Evolutionary conservation across 1,140 invertebrate genomes (phyloP).

Genomic region (Thaumetopoea pityocampa): DNA sequence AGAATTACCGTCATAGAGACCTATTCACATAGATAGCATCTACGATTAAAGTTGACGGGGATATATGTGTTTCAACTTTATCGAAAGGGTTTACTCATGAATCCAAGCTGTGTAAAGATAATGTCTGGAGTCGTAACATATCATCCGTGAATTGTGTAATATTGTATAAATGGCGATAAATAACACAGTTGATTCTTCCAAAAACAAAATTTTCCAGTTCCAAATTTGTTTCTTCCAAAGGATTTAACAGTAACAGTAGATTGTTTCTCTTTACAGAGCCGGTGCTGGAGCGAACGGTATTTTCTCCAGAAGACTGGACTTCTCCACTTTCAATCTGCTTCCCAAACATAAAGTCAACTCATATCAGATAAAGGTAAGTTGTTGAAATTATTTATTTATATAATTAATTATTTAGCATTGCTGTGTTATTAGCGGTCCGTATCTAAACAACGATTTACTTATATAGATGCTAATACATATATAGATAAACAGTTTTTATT

Average conservation of each 20-base stretch:
- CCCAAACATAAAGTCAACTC: constrained; percentile 97
- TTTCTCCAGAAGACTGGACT: constrained; percentile 92
- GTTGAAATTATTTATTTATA: background rate
- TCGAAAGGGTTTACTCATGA: constrained; percentile 10
- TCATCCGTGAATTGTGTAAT: constrained; percentile 10
- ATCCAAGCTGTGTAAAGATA: constrained; percentile 9
- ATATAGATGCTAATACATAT: too few relatives aligned
- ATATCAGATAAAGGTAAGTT: constrained; percentile 97
- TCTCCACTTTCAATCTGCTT: constrained; percentile 95
- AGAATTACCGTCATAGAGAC: too few relatives aligned
- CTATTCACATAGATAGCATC: too few relatives aligned
- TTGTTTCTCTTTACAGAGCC: constrained; percentile 79
- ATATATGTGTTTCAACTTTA: too few relatives aligned
- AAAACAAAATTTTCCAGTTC: too few relatives aligned
- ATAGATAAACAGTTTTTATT: too few relatives aligned
- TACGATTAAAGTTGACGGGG: too few relatives aligned
- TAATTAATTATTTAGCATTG: background rate
- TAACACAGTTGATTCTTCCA: too few relatives aligned
- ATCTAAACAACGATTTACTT: too few relatives aligned
- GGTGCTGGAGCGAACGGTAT: constrained; percentile 92
- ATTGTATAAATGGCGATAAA: constrained; percentile 4
- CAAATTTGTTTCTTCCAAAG: constrained; percentile 14
- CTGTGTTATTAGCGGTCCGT: too few relatives aligned
- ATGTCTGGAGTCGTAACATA: constrained; percentile 12
- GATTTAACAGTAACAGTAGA: too few relatives aligned